Conservation (phyloP, 2,888 invertebrate species). For the Abrostola triplasia region DNA sequence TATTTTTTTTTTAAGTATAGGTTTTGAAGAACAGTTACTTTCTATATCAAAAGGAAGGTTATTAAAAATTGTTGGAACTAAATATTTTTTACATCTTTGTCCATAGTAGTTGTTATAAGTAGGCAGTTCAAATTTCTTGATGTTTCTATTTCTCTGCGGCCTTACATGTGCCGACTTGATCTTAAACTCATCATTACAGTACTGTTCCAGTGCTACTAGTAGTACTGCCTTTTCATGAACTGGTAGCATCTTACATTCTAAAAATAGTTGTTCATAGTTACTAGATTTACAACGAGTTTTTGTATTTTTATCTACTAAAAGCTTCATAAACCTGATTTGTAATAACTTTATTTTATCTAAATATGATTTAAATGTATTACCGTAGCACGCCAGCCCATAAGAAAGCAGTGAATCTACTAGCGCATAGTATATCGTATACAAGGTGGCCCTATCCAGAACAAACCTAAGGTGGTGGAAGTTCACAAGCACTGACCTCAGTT, state of each 20-base stretch:
- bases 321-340: conserved; percentile 2
- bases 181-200: conserved; percentile 2
- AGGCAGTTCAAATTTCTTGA: conserved; percentile 1
- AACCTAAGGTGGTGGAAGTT: conserved; percentile 15
- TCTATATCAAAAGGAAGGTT: neutral
- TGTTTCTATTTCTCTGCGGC: conserved; percentile 3
- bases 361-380: conserved; percentile 14
- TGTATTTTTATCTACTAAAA: conserved; percentile 5
- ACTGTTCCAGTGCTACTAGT: conserved; percentile 3
- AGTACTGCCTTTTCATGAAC: conserved; percentile 4
- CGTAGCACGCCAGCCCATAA: conserved; percentile 12
- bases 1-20: conserved; percentile 3
- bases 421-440: conserved; percentile 12
- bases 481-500: conserved; percentile 12
- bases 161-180: neutral
- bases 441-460: conserved; percentile 12
- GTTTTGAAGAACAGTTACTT: neutral
- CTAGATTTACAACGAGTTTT: conserved; percentile 5
- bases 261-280: conserved; percentile 4
- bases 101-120: conserved; percentile 5
- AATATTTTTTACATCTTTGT: conserved; percentile 3
- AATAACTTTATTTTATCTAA: conserved; percentile 4
- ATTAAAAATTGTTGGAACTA: conserved; percentile 5
- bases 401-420: conserved; percentile 15
- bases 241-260: conserved; percentile 5